Conservation (phyloP, 2,888 invertebrate species). For the Nudaria mundana region DNA sequence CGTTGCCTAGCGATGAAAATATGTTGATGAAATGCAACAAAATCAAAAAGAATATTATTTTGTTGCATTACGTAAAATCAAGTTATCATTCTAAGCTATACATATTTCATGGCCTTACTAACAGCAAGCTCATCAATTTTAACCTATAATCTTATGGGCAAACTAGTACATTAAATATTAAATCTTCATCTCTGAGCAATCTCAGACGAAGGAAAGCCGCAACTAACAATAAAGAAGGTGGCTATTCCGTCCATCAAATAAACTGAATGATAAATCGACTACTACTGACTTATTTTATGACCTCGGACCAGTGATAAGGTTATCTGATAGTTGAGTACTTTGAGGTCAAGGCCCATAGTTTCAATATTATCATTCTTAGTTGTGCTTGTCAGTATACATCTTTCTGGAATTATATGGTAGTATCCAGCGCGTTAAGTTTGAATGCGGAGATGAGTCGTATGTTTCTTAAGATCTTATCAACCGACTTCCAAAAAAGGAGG, state of each 20-base stretch:
- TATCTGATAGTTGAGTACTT: slow-evolving; percentile 8
- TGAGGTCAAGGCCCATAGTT: slow-evolving; percentile 25
- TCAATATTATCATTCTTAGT: slow-evolving; percentile 24
- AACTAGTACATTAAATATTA: neutral
- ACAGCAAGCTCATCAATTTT: too few relatives aligned
- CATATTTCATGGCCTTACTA: too few relatives aligned
- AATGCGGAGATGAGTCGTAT: slow-evolving; percentile 16
- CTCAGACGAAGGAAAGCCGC: slow-evolving; percentile 1
- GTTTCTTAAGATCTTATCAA: too few relatives aligned
- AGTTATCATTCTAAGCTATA: too few relatives aligned
- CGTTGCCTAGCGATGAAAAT: too few relatives aligned
- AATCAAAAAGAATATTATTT: too few relatives aligned
- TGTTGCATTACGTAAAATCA: too few relatives aligned
- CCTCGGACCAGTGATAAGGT: slow-evolving; percentile 13
- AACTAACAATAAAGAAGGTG: neutral
- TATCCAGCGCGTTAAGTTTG: slow-evolving; percentile 21
- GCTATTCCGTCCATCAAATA: slow-evolving; percentile 6
- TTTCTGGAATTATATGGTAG: slow-evolving; percentile 24
- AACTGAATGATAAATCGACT: slow-evolving; percentile 9
- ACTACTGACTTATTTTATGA: slow-evolving; percentile 8
- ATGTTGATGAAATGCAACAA: too few relatives aligned
- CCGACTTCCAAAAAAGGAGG: too few relatives aligned
- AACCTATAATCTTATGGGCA: neutral
- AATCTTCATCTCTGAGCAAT: neutral
- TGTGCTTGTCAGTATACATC: slow-evolving; percentile 14